A percentile compares a stretch with the other conserved stretches of the same genome.
Evolutionary conservation across 2,888 invertebrate genomes (phyloP).

Genomic region (Drosophila pullipes): DNA sequence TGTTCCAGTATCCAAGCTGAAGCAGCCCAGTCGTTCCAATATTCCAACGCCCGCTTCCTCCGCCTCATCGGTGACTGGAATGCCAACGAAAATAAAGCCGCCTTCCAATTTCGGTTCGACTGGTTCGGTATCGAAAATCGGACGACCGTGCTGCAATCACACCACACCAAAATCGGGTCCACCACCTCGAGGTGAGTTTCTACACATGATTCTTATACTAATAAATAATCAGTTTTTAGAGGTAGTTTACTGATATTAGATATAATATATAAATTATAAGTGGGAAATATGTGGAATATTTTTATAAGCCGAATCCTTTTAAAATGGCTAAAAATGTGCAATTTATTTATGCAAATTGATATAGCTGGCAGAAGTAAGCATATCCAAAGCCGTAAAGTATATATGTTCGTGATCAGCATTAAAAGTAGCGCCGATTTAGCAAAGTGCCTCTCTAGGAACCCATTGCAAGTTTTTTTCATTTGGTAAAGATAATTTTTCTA

Average conservation of each 20-base stretch:
- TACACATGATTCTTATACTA: background rate
- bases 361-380: background rate
- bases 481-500: too few relatives aligned
- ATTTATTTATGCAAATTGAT: background rate
- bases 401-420: background rate
- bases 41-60: constrained; percentile 79
- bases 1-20: constrained; percentile 20
- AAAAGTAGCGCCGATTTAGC: background rate
- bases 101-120: constrained; percentile 77
- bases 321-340: accelerated
- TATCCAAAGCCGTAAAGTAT: background rate
- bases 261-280: background rate
- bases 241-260: background rate
- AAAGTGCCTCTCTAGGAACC: background rate
- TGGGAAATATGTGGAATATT: background rate
- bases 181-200: constrained; percentile 81
- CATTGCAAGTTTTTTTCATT: background rate
- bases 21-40: constrained; percentile 52
- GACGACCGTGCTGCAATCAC: constrained; percentile 79
- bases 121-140: constrained; percentile 80
- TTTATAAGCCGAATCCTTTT: background rate
- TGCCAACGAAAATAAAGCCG: constrained; percentile 67
- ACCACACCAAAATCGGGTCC: constrained; percentile 81
- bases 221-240: background rate
- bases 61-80: constrained; percentile 73